phyloP scores from a whole-genome alignment of 1,140 invertebrate species.

The Eumeta japonica region DNA sequence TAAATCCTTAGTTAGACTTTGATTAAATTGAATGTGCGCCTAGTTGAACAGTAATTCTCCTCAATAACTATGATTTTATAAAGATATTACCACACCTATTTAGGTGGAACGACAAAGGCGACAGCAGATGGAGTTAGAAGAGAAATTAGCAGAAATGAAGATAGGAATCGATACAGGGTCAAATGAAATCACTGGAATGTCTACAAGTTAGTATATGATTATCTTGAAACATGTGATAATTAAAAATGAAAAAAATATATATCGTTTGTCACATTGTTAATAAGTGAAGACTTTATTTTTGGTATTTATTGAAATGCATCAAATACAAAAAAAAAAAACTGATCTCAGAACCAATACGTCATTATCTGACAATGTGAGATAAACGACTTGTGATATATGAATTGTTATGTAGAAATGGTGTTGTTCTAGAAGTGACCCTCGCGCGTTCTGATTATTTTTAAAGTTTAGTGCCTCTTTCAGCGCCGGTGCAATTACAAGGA shows the following conservation, averaged over 20 bases:
- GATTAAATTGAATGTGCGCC: neutral
- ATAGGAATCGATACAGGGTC: slow-evolving; percentile 45
- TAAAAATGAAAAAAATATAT: no score
- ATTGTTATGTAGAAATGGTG: no score
- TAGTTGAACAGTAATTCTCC: neutral
- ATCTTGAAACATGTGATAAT: no score
- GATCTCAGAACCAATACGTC: no score
- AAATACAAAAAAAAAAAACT: no score
- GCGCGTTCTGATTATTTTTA: neutral
- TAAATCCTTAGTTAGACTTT: no score
- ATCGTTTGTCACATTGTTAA: no score
- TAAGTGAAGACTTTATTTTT: no score
- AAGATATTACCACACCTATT: neutral
- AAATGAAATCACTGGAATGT: slow-evolving; percentile 41
- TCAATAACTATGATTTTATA: slow-evolving; percentile 4
- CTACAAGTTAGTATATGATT: slow-evolving; percentile 38
- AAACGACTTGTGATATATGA: no score
- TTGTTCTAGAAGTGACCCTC: neutral
- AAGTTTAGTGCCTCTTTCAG: slow-evolving; percentile 17
- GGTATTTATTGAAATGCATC: no score
- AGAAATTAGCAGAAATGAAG: slow-evolving; percentile 60
- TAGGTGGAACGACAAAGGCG: slow-evolving; percentile 48
- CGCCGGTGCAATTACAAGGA: slow-evolving; percentile 44
- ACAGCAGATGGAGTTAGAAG: slow-evolving; percentile 58
- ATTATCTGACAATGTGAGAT: no score